phyloP scores from a whole-genome alignment of 1,140 invertebrate genomes.

The Scylla paramamosain region DNA sequence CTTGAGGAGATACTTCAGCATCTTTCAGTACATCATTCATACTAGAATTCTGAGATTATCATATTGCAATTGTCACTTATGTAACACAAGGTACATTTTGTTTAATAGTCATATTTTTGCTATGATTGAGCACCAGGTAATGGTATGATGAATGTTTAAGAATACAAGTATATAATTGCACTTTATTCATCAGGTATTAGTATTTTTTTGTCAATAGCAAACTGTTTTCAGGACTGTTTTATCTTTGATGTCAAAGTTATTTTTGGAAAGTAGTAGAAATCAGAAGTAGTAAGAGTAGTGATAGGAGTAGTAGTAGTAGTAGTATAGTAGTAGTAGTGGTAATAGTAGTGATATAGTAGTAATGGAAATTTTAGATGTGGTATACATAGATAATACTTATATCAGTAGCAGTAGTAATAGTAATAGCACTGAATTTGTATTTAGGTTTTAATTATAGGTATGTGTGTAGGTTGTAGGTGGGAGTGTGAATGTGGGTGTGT shows the following conservation, averaged over 20 bases:
- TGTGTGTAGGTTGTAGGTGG: background rate
- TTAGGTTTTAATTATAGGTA: background rate
- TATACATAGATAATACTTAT: background rate
- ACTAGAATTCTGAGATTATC: no score
- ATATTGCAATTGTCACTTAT: no score
- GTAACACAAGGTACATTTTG: no score
- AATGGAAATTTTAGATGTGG: background rate
- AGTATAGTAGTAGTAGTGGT: background rate
- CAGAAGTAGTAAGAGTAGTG: background rate
- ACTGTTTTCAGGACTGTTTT: no score
- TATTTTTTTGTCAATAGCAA: no score
- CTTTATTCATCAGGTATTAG: no score
- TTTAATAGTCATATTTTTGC: no score
- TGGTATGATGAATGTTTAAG: no score
- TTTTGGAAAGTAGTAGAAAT: background rate
- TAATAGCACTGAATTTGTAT: background rate
- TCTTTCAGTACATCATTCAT: no score
- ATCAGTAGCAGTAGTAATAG: background rate
- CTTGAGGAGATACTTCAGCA: no score
- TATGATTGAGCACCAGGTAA: no score
- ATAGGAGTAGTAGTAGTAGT: background rate
- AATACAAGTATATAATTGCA: no score
- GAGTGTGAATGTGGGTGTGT: slow-evolving; percentile 8
- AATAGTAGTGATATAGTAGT: background rate
- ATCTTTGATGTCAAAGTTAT: background rate